Percentiles rank a stretch among this genome's conserved stretches.
Conservation (phyloP, 2,797 vertebrate genomes). For the Catostomus latipinnis region DNA sequence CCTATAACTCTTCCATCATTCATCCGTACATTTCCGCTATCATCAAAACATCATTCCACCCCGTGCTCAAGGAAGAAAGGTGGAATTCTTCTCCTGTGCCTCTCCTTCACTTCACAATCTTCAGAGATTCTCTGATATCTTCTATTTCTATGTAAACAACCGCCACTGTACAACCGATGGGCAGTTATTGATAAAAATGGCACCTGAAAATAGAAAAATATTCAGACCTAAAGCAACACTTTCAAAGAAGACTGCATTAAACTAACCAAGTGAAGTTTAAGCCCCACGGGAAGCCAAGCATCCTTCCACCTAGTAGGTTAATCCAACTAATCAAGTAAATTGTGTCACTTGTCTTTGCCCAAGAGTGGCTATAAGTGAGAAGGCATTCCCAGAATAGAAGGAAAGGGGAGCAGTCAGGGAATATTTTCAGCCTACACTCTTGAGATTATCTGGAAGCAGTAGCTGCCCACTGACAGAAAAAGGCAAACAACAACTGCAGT, state of each 20-base stretch:
- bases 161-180: constrained; percentile 48
- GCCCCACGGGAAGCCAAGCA: neutral
- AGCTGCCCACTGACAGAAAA: constrained; percentile 52
- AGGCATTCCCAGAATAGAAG: neutral
- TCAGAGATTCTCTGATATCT: constrained; percentile 70
- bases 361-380: constrained; percentile 12
- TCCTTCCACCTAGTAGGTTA: neutral
- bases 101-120: constrained; percentile 65
- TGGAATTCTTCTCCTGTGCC: constrained; percentile 35
- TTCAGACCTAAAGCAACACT: neutral
- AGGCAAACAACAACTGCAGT: constrained; percentile 54
- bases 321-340: constrained; percentile 1
- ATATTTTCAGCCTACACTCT: constrained; percentile 41
- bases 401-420: neutral
- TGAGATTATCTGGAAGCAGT: constrained; percentile 42
- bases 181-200: constrained; percentile 54
- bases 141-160: constrained; percentile 57
- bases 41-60: constrained; percentile 20
- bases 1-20: constrained; percentile 10
- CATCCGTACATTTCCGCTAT: constrained; percentile 16
- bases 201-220: constrained; percentile 47
- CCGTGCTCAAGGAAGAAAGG: neutral
- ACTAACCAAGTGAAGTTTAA: neutral
- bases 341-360: constrained; percentile 1
- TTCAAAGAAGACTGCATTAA: neutral